Base-by-base conservation (phyloP, 2,797 vertebrate genomes). In the Esox masquinongy region DNA sequence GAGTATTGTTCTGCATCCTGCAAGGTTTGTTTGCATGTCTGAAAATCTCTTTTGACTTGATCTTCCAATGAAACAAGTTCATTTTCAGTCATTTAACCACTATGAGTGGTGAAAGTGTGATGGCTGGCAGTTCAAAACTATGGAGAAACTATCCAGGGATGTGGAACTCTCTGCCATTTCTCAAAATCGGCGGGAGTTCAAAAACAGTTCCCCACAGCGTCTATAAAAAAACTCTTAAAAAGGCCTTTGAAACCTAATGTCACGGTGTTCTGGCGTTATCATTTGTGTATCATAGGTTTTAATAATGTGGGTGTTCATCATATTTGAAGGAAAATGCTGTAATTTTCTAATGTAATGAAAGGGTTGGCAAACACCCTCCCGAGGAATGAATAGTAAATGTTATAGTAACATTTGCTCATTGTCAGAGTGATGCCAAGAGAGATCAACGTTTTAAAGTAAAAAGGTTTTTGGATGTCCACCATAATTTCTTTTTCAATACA, bases 251-350 rank as follows among this genome's bases (percentile, higher is more conserved):
- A 64, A 77, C 70, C 47, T 3, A 76, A 76, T 14, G 67, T 76
- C 68, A 63, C 15, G 29, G 64, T 84, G 82, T 81, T 36, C 39
- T 47, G 49, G 79, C 61, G 0, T 77, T 79, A 78, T 85, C 36
- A 66, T 79, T 78, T 84, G 59, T 86, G 84, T 88, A 77, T 74
- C 73, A 83, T 85, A 83, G 81, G 76, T 77, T 83, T 76, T 69
- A 79, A 74, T 59, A 1, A 75, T 59, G 80, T 87, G 66, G 74
- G 83, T 73, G 74, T 88, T 79, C 72, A 72, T 83, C 78, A 68
- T 80, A 59, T 51, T 70, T 77, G 75, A 85, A 77, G 77, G 83
- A 53, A 72, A 63, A 74, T 70, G 77, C 80, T 75, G 80, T 78
- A 22, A 75, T 77, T 87, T 82, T 84, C 31, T 80, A 79, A 81